A percentile compares a stretch with the other conserved stretches of the same genome.
Evolutionary conservation across 2,888 invertebrate genomes (phyloP).

Genomic region (Tethea ocularis): DNA sequence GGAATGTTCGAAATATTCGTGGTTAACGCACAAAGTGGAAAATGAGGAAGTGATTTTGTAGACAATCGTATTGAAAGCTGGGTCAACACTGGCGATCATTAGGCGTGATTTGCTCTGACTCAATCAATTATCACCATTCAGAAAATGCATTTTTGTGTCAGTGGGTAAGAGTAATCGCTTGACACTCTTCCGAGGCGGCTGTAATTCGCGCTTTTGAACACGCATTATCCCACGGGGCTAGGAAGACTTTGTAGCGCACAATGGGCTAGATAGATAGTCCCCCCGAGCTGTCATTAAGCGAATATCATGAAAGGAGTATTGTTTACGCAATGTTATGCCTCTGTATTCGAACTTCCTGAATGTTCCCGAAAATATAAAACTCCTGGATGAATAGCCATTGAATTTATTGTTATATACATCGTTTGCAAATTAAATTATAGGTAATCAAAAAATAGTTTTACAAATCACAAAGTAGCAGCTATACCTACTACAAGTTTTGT

Average conservation of each 20-base stretch:
- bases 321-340: neutral
- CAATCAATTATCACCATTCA: slow-evolving; percentile 48
- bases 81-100: slow-evolving; percentile 36
- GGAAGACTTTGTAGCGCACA: neutral
- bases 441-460: neutral
- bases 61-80: slow-evolving; percentile 47
- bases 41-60: slow-evolving; percentile 42
- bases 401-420: neutral
- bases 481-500: no score
- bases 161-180: slow-evolving; percentile 40
- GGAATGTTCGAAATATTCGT: slow-evolving; percentile 32
- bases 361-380: neutral
- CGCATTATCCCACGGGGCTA: slow-evolving; percentile 8
- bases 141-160: slow-evolving; percentile 42
- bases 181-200: slow-evolving; percentile 17
- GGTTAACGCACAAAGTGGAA: slow-evolving; percentile 41
- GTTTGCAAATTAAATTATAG: neutral
- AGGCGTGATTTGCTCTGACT: slow-evolving; percentile 35
- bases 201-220: slow-evolving; percentile 7
- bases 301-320: neutral
- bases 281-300: neutral
- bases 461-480: neutral
- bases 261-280: neutral
- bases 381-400: neutral
- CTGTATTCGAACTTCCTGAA: neutral